Percentiles rank a stretch among this genome's conserved stretches.
phyloP scores from a whole-genome alignment of 2,888 invertebrate species.

The Toxonevra muliebris region DNA sequence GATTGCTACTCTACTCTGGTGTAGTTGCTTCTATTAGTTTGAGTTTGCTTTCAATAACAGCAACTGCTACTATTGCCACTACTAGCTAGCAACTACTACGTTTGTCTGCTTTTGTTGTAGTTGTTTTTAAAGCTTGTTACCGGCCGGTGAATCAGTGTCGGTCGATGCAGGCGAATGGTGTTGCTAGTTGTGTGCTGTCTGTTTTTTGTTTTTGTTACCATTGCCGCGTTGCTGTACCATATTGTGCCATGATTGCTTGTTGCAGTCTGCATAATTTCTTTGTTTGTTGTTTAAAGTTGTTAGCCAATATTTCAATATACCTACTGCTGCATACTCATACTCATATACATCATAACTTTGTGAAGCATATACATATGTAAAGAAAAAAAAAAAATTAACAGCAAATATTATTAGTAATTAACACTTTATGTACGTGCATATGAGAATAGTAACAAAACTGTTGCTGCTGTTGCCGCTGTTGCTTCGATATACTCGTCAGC shows the following conservation, averaged over 20 bases:
- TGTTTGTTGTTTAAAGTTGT: constrained; percentile 24
- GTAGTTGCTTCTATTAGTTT: constrained; percentile 28
- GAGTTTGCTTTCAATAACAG: constrained; percentile 1
- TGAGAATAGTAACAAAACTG: not conserved
- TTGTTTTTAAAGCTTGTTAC: constrained; percentile 15
- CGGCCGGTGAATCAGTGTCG: constrained; percentile 39
- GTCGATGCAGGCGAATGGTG: too few species aligned
- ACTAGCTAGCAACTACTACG: not conserved
- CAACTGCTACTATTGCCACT: not conserved
- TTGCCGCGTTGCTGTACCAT: constrained; percentile 15
- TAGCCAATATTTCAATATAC: constrained; percentile 17
- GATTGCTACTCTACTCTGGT: constrained; percentile 2
- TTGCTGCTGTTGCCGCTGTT: not conserved
- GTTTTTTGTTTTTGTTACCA: constrained; percentile 19
- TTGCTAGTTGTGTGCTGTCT: too few species aligned
- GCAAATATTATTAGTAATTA: constrained; percentile 15
- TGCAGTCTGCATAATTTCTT: constrained; percentile 27
- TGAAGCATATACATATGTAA: not conserved
- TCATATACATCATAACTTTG: too few species aligned
- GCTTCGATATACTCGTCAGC: not conserved
- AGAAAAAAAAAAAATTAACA: not conserved
- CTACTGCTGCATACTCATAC: too few species aligned
- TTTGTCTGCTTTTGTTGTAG: constrained; percentile 2
- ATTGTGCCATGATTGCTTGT: constrained; percentile 25
- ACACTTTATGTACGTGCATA: constrained; percentile 19